Evolutionary conservation across 2,113 vertebrate species (phyloP), one percentile per base, ranked within the genome.

Genomic region (Phycodurus eques): DNA sequence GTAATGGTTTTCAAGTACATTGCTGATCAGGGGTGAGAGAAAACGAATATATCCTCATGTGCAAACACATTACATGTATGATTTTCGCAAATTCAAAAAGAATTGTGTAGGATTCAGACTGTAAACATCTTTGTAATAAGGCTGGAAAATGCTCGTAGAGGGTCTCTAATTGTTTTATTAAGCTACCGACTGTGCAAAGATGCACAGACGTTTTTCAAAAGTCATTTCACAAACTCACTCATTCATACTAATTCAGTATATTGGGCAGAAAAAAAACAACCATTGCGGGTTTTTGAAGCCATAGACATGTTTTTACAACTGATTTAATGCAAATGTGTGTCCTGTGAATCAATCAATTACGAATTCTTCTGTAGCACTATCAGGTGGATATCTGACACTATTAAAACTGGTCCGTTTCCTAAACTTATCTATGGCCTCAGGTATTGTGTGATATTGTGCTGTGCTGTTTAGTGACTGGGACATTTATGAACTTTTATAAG

Each of bases 351-450:
- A 8, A 68, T 79, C 53, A 68, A 47, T 17, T 49, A 71, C 35
- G 20, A 46, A 42, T 46, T 46, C n/a, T 14, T 49, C 60, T 39
- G 59, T 33, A 49, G 66, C 53, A 71, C 22, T 35, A 15, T 61
- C 56, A 61, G 57, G 59, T 67, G 56, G 39, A 78, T 74, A 75
- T 70, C 67, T 71, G 64, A 77, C 75, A 49, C 66, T 63, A 72
- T 78, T 65, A 54, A 62, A 74, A 61, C 54, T 70, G 73, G 56
- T 72, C 59, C 20, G 51, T 64, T 69, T 76, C 68, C 69, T 59
- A 64, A 73, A 76, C 35, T 76, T 70, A 84, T 83, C 69, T 84
- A 11, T 39, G 60, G 71, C 57, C 47, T 65, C 74, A 54, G 27
- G 72, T 63, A 82, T 74, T 78, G 46, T 51, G 46, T 51, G 74